Base-by-base conservation (phyloP, 1,140 invertebrate species). In the Latrodectus geometricus region DNA sequence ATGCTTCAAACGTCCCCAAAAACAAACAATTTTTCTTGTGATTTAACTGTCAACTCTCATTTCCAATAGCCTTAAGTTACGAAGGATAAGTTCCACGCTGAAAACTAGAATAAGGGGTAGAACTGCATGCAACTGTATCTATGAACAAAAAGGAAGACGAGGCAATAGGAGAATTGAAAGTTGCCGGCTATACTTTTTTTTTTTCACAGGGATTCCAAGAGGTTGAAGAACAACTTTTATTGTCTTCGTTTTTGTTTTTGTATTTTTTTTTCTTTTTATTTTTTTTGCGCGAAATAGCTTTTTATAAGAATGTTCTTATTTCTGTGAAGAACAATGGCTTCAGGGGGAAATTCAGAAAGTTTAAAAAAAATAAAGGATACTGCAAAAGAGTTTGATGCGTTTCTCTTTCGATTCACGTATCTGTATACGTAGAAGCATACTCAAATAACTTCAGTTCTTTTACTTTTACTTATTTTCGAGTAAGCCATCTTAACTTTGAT, bases 21-120 rank as follows among this genome's bases (percentile, higher is more conserved):
- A 78, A 78, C 65, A 78, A 66, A 21, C 15, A 5, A 65, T 21
- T 66, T 78, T 49, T 66, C 61, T 78, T 78, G 52, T 78, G 76
- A 78, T 78, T 78, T 78, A 78, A 78, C 76, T 78, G 76, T 78
- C 76, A 78, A 78, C 76, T 78, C 76, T 78, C 76, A 78, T 78
- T 78, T 78, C 76, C 76, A 66, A 66, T 78, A 78, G 76, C 76
- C 76, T 78, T 49, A 52, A 68, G 76, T 76, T 78, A 78, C 23
- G 66, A 21, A n/a, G 76, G 56, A 66, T 21, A 56, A 76, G 52
- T 76, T 12, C n/a, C 8, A 56, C 49, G 9, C 23, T 65, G 61
- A 48, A 15, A 23, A 66, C 35, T 66, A 23, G 49, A 80, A 70
- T 15, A 80, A 20, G 35, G 48, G 65, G 61, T 35, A 80, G 66